Percentiles rank a stretch among this genome's conserved stretches.
Evolutionary conservation across 2,113 vertebrate species (phyloP).

Genomic region (Poecilia latipinna): DNA sequence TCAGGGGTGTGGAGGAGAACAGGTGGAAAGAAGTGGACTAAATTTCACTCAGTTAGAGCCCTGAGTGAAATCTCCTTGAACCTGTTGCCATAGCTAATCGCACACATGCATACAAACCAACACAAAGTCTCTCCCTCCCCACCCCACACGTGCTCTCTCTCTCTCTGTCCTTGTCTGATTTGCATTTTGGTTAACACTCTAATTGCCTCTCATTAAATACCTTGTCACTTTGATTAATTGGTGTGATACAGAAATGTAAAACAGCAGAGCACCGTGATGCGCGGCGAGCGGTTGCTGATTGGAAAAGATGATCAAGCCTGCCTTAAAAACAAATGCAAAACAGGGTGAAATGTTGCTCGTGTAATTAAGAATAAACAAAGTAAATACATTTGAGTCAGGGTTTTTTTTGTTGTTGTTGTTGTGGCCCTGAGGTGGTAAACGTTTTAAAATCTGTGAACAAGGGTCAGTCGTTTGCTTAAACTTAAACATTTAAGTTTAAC

Average conservation of each 20-base stretch:
- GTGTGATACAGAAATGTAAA: conserved; percentile 73
- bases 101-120: conserved; percentile 8
- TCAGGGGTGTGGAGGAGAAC: conserved; percentile 33
- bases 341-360: conserved; percentile 12
- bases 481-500: background rate
- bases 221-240: conserved; percentile 81
- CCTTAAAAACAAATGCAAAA: conserved; percentile 26
- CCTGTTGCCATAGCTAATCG: conserved; percentile 35
- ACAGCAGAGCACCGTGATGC: conserved; percentile 56
- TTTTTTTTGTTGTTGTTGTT: background rate
- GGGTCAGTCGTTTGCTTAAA: background rate
- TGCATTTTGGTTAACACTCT: conserved; percentile 78
- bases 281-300: conserved; percentile 53
- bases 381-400: conserved; percentile 30
- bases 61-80: conserved; percentile 64
- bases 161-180: conserved; percentile 58
- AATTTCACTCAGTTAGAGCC: conserved; percentile 9
- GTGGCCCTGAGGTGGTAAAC: background rate
- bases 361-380: conserved; percentile 15
- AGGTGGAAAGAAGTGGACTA: conserved; percentile 26
- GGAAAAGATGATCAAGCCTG: conserved; percentile 23
- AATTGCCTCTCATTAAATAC: conserved; percentile 80
- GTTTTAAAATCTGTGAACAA: background rate
- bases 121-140: conserved; percentile 5
- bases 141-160: background rate